Conservation (phyloP, 2,113 vertebrate genomes). For the Bubo scandiacus region DNA sequence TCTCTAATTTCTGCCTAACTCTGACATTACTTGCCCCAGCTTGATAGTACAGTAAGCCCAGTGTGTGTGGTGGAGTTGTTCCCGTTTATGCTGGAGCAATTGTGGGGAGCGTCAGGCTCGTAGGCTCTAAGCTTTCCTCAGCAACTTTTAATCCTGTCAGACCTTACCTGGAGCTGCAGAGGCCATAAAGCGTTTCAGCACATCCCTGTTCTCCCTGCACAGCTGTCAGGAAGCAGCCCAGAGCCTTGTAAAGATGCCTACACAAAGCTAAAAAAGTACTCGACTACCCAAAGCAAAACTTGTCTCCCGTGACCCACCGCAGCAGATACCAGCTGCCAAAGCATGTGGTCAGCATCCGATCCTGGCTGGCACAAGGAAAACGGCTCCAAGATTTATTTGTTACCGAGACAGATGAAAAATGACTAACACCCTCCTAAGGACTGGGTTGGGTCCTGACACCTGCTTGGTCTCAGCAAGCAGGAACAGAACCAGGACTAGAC, state of each 20-base stretch:
- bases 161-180: not conserved
- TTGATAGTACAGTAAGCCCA: not conserved
- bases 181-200: not conserved
- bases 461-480: not conserved
- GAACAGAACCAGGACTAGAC: not conserved
- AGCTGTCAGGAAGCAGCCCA: not conserved
- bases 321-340: not conserved
- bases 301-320: not conserved
- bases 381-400: not conserved
- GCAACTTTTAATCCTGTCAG: not conserved
- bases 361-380: not conserved
- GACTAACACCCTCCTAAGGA: not conserved
- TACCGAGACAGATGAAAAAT: not conserved
- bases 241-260: not conserved
- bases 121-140: not conserved
- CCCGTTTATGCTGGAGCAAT: not conserved
- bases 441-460: not conserved
- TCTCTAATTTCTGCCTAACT: constrained; percentile 9
- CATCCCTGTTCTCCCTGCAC: not conserved
- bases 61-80: not conserved
- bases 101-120: not conserved
- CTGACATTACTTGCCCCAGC: not conserved
- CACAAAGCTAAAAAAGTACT: not conserved
- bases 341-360: not conserved
- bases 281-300: not conserved